Conservation (phyloP, 2,888 invertebrate species). For the Diplazon laetatorius region DNA sequence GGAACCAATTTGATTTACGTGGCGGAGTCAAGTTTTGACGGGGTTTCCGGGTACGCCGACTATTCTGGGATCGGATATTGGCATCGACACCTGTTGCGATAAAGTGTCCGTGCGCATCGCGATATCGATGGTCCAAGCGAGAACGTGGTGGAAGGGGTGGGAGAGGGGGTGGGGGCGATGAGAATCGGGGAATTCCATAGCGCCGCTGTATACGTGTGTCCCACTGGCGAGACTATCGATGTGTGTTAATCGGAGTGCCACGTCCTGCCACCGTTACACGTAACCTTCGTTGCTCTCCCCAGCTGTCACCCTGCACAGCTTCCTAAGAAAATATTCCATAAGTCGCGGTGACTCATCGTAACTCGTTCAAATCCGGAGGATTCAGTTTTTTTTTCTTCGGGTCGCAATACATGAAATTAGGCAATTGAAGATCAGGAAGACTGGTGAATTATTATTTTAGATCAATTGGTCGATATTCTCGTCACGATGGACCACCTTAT, state of each 20-base stretch:
- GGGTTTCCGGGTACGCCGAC: slow-evolving; percentile 44
- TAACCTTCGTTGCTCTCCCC: slow-evolving; percentile 15
- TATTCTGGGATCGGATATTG: slow-evolving; percentile 69
- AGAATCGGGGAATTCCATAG: slow-evolving; percentile 50
- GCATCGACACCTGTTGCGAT: slow-evolving; percentile 71
- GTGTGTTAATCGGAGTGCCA: slow-evolving; percentile 60
- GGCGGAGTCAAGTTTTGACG: slow-evolving; percentile 40
- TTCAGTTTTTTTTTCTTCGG: slow-evolving; percentile 4
- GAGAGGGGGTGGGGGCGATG: too few relatives aligned
- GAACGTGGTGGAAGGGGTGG: slow-evolving; percentile 45
- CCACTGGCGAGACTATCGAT: slow-evolving; percentile 58
- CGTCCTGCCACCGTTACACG: slow-evolving; percentile 35
- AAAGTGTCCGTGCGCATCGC: slow-evolving; percentile 68
- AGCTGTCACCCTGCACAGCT: slow-evolving; percentile 2
- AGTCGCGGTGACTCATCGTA: slow-evolving; percentile 30
- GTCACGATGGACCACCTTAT: neutral
- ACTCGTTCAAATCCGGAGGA: slow-evolving; percentile 25
- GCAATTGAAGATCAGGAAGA: neutral
- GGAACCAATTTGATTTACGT: slow-evolving; percentile 21
- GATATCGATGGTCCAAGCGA: slow-evolving; percentile 67
- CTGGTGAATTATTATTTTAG: too few relatives aligned
- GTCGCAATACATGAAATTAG: neutral
- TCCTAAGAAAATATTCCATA: slow-evolving; percentile 27
- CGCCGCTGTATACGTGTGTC: slow-evolving; percentile 40
- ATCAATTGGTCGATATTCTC: too few relatives aligned